A percentile compares a stretch with the other conserved stretches of the same genome.
These are phyloP conservation scores for Chloroclystis v-ata DNA, from an alignment of 2,888 invertebrate species.

Conservation along the genomic window DNA sequence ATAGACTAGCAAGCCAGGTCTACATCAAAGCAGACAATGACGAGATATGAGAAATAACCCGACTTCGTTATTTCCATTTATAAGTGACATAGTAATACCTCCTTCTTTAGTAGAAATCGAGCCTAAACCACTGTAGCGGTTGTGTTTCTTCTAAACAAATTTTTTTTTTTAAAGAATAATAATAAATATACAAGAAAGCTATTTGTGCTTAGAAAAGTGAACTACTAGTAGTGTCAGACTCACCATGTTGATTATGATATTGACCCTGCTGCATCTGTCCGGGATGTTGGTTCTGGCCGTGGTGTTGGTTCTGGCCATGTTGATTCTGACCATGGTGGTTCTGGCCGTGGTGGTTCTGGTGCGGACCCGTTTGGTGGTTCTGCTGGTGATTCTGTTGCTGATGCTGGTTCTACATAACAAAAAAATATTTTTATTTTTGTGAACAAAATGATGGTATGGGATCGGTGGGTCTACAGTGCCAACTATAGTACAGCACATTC, in stretches of 20 bases:
- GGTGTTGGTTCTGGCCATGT: constrained; percentile 22
- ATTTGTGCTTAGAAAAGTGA: neutral
- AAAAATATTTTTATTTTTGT: neutral
- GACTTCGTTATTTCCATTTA: no score
- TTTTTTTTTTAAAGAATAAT: no score
- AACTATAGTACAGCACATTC: no score
- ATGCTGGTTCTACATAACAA: neutral
- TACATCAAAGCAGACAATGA: no score
- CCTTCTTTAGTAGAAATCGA: no score
- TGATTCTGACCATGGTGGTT: constrained; percentile 28
- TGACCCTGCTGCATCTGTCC: constrained; percentile 20
- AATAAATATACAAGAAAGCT: no score
- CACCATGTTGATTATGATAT: constrained; percentile 25
- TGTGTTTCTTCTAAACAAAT: no score
- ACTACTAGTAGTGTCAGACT: neutral
- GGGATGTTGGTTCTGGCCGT: constrained; percentile 31
- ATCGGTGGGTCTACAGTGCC: neutral
- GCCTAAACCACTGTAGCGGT: no score
- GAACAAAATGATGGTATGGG: neutral
- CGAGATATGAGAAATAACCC: no score
- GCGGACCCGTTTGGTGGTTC: constrained; percentile 50
- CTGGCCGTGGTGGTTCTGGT: constrained; percentile 33
- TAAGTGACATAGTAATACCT: no score
- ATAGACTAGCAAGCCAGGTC: no score
- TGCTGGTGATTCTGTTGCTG: constrained; percentile 37